A percentile compares a stretch with the other conserved stretches of the same genome.
Conservation (phyloP, 1,140 invertebrate genomes). For the Anoplolepis gracilipes region DNA sequence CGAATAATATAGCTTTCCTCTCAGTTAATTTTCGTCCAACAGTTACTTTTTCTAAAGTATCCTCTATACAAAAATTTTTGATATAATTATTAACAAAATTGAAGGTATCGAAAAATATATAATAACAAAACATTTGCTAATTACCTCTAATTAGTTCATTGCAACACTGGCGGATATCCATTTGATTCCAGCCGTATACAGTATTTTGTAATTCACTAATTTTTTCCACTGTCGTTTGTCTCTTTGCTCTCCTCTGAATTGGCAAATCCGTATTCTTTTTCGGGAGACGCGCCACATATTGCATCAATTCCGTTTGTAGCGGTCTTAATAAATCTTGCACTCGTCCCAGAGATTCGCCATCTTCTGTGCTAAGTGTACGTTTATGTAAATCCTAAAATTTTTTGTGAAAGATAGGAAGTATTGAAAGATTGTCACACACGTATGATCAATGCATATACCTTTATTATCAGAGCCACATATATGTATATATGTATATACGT, state of each 20-base stretch:
- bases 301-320: constrained; percentile 91
- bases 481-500: neutral
- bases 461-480: too few relatives aligned
- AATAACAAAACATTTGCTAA: too few relatives aligned
- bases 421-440: neutral
- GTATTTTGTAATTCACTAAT: constrained; percentile 95
- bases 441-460: too few relatives aligned
- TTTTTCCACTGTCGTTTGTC: constrained; percentile 95
- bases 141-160: constrained; percentile 97
- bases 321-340: constrained; percentile 94
- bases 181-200: constrained; percentile 98
- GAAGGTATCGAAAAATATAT: neutral
- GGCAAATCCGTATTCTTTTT: constrained; percentile 88
- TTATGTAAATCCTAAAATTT: constrained; percentile 89
- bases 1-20: constrained; percentile 97
- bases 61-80: constrained; percentile 88
- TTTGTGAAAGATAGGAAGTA: constrained; percentile 44
- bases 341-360: constrained; percentile 96
- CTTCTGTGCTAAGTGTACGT: constrained; percentile 93
- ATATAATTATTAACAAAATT: neutral
- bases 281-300: constrained; percentile 88
- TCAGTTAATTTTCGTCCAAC: constrained; percentile 94
- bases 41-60: constrained; percentile 93
- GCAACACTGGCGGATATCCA: constrained; percentile 97
- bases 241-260: constrained; percentile 91